Evolutionary conservation across 2,888 invertebrate species (phyloP).

Genomic region (Andrena haemorrhoa): DNA sequence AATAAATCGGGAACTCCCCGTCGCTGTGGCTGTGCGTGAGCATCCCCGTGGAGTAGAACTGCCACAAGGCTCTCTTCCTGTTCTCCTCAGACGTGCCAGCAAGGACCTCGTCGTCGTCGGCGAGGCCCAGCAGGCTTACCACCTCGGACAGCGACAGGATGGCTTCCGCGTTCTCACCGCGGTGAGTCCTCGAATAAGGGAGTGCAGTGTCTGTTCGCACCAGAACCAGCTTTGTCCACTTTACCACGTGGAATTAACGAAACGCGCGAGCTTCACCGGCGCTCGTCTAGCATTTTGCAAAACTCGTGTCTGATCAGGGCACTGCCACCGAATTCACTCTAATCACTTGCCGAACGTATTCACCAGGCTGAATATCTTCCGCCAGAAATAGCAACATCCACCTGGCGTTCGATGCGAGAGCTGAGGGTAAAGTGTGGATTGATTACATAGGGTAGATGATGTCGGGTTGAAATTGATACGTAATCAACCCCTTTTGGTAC

Average conservation of each 20-base stretch:
- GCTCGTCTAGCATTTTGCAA: conserved; percentile 2
- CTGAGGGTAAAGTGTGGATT: not conserved
- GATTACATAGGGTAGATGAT: not conserved
- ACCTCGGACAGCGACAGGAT: conserved; percentile 78
- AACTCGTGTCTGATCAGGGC: not conserved
- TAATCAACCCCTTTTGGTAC: too few relatives aligned
- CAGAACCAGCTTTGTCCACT: conserved; percentile 6
- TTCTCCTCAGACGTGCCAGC: conserved; percentile 76
- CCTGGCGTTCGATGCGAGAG: not conserved
- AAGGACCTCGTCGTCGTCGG: conserved; percentile 78
- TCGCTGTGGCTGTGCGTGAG: conserved; percentile 94
- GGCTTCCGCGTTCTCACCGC: conserved; percentile 51
- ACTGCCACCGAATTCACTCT: conserved; percentile 44
- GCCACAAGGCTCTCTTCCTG: conserved; percentile 78
- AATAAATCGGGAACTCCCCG: conserved; percentile 93
- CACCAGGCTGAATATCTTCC: conserved; percentile 13
- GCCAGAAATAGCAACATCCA: not conserved
- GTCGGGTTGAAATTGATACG: not conserved
- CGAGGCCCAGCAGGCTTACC: conserved; percentile 76
- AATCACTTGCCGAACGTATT: conserved; percentile 16
- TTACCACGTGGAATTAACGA: conserved; percentile 6
- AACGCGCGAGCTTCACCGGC: conserved; percentile 3
- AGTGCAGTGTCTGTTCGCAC: conserved; percentile 6
- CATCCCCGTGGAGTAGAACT: conserved; percentile 86
- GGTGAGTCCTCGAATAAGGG: conserved; percentile 13